Percentiles rank a stretch among this genome's conserved stretches.
Conservation (phyloP, 1,140 invertebrate species). For the Dendrolimus kikuchii region DNA sequence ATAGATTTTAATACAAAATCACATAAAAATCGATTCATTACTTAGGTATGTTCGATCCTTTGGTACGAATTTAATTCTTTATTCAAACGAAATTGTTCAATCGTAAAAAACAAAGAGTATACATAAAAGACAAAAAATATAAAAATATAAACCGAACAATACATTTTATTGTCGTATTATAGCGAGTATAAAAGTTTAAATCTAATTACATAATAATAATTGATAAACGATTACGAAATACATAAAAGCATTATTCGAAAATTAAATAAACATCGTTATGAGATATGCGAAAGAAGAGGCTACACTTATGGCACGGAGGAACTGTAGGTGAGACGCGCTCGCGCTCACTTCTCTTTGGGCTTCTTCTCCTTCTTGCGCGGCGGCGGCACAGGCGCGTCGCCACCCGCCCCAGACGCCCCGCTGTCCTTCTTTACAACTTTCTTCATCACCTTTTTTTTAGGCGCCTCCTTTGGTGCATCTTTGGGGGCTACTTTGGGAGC, state of each 20-base stretch:
- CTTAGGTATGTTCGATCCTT: constrained; percentile 49
- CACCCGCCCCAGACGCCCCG: constrained; percentile 27
- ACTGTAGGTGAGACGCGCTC: constrained; percentile 36
- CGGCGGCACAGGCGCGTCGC: constrained; percentile 63
- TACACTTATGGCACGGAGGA: constrained; percentile 66
- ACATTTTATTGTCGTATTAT: constrained; percentile 38
- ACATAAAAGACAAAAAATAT: constrained; percentile 31
- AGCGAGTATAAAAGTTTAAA: constrained; percentile 42
- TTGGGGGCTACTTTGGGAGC: too few species aligned
- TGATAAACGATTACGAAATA: constrained; percentile 48
- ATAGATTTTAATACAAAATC: constrained; percentile 61
- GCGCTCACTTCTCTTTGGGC: constrained; percentile 64
- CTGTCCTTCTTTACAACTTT: constrained; percentile 60
- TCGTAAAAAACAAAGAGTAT: constrained; percentile 25
- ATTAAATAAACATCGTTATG: constrained; percentile 41
- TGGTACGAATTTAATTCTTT: constrained; percentile 39
- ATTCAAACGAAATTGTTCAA: constrained; percentile 26
- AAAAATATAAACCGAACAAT: constrained; percentile 35
- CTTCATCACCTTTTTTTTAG: constrained; percentile 58
- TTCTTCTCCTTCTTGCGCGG: constrained; percentile 72
- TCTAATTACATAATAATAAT: constrained; percentile 30
- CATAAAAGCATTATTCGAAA: constrained; percentile 55
- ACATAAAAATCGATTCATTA: constrained; percentile 35
- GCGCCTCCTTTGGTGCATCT: constrained; percentile 24
- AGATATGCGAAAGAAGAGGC: constrained; percentile 37